Evolutionary conservation across 2,888 invertebrate genomes (phyloP), one percentile per base, ranked within the genome.

Genomic region (Atrina japonica): DNA sequence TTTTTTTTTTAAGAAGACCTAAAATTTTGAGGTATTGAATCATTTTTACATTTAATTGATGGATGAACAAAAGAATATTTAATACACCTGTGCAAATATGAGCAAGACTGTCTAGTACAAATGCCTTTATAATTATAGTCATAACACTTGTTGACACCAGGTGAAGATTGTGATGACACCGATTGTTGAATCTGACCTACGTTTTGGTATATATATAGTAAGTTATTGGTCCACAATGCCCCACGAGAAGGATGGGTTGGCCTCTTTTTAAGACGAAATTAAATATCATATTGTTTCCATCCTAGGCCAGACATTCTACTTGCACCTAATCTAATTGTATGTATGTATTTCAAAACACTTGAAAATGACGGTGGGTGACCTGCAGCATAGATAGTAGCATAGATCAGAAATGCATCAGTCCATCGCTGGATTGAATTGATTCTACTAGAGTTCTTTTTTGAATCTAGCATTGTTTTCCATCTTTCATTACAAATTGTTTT

Each of bases 341-440:
- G 61, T 40, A 68, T 61, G 29, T 63, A 68, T 49, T 68, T 68
- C 3, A 63, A 43, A 11, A 61, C 14, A n/a, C 21, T 27, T 23
- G 35, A 18, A 25, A 23, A 11, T 27, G n/a, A 16, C 7, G 49
- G n/a, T 21, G 41, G 23, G 47, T 68, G 18, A 25, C 27, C 52
- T 9, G 21, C 6, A 6, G 27, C n/a, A 35, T 66, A 66, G 14
- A 49, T 55, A 35, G 35, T 55, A 9, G 55, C 27, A n/a, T 29
- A 68, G 21, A 55, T 27, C 1, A 68, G 49, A 29, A 68, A 63
- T 14, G 30, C 61, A 43, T 68, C 47, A 23, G 30, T 61, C 63
- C 68, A 68, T 2, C 6, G 45, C 14, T 30, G 23, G 14, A 63
- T 68, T 21, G 53, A 40, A 18, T 3, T 61, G 7, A 49, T 55